Evolutionary conservation across 2,113 vertebrate species (phyloP).

Genomic region (Geococcyx californianus): DNA sequence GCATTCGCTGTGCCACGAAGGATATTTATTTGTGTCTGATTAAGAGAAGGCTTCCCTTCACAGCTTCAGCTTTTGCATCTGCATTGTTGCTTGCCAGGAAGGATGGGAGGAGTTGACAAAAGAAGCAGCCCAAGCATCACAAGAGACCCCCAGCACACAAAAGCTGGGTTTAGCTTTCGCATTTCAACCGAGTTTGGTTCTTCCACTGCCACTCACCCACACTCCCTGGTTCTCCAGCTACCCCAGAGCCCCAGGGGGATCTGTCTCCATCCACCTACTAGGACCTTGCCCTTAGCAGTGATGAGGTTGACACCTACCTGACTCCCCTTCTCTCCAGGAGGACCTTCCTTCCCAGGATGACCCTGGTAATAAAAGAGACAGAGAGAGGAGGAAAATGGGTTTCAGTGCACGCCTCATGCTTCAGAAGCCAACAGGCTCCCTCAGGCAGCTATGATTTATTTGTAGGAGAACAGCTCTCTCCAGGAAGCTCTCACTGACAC

Average conservation of each 20-base stretch:
- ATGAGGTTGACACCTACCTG: constrained; percentile 72
- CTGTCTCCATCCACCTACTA: not conserved
- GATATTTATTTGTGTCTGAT: not conserved
- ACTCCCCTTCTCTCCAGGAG: constrained; percentile 91
- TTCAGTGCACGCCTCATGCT: not conserved
- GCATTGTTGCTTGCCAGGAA: not conserved
- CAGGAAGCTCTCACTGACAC: not conserved
- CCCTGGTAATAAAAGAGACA: constrained; percentile 77
- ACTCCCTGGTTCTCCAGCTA: not conserved
- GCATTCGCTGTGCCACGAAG: not conserved
- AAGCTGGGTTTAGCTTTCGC: not conserved
- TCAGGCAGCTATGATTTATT: not conserved
- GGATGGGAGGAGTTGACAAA: not conserved
- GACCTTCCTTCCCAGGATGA: constrained; percentile 97
- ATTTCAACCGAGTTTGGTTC: not conserved
- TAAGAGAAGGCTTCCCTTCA: not conserved
- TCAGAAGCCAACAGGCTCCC: not conserved
- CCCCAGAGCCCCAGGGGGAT: fast-evolving
- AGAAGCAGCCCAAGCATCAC: not conserved
- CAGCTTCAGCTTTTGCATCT: fast-evolving
- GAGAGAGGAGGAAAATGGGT: not conserved
- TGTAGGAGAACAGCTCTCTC: not conserved
- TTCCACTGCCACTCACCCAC: not conserved
- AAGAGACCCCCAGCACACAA: not conserved
- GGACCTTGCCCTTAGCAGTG: not conserved